These are phyloP conservation scores for Thamnophis sirtalis DNA, from an alignment of 2,113 vertebrate genomes.

Conservation along the genomic window DNA sequence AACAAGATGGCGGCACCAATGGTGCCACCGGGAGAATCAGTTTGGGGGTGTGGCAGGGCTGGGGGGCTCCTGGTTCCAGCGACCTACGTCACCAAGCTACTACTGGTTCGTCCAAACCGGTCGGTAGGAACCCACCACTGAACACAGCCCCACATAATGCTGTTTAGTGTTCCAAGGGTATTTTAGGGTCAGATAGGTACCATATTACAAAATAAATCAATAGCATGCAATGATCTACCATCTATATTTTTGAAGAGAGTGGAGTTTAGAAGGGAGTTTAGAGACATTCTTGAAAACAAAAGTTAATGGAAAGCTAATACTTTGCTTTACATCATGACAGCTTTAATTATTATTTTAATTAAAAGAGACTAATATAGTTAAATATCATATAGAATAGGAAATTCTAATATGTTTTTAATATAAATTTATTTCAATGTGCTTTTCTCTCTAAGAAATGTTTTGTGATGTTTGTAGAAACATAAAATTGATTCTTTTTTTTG, in stretches of 20 bases:
- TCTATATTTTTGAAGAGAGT: not conserved
- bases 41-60: too few relatives aligned
- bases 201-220: not conserved
- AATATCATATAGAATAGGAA: not conserved
- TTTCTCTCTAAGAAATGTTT: not conserved
- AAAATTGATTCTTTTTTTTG: not conserved
- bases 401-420: not conserved
- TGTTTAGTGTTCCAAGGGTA: not conserved
- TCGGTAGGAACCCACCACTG: not conserved
- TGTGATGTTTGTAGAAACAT: not conserved
- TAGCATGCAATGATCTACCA: not conserved
- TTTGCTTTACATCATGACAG: not conserved
- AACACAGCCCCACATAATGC: not conserved
- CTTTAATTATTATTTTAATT: not conserved
- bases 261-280: not conserved
- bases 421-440: not conserved
- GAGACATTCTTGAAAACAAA: not conserved
- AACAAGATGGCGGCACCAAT: too few relatives aligned
- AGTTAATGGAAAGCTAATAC: not conserved
- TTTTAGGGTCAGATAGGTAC: not conserved
- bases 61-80: too few relatives aligned
- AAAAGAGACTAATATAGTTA: not conserved
- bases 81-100: too few relatives aligned
- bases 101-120: too few relatives aligned
- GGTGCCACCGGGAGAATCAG: too few relatives aligned